A percentile compares a stretch with the other conserved stretches of the same genome.
Evolutionary conservation across 1,140 invertebrate genomes (phyloP).

Genomic region (Drosophila sproati): DNA sequence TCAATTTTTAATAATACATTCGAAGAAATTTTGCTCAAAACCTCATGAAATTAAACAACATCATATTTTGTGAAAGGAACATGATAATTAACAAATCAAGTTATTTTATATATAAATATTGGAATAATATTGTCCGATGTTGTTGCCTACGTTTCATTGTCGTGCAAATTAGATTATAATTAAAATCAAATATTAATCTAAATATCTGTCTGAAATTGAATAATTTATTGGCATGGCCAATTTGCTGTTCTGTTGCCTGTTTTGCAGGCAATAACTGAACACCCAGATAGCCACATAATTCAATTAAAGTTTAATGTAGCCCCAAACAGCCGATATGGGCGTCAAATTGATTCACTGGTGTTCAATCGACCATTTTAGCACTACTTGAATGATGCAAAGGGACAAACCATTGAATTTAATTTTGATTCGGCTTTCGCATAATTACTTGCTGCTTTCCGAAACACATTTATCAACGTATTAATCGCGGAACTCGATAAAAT

Average conservation of each 20-base stretch:
- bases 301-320: slow-evolving; percentile 68
- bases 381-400: slow-evolving; percentile 10
- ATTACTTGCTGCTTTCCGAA: slow-evolving; percentile 49
- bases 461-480: slow-evolving; percentile 60
- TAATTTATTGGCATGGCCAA: slow-evolving; percentile 3
- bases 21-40: slow-evolving; percentile 5
- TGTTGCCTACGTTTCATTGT: too few relatives aligned
- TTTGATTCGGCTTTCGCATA: slow-evolving; percentile 50
- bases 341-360: slow-evolving; percentile 34
- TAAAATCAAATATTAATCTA: too few relatives aligned
- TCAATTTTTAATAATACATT: slow-evolving; percentile 22
- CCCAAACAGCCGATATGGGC: slow-evolving; percentile 37
- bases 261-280: slow-evolving; percentile 41
- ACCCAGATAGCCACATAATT: slow-evolving; percentile 54
- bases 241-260: slow-evolving; percentile 1
- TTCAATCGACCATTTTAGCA: not conserved
- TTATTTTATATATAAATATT: not conserved
- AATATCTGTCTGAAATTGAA: not conserved
- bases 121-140: too few relatives aligned
- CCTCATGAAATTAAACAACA: slow-evolving; percentile 16
- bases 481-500: slow-evolving; percentile 59
- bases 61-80: too few relatives aligned
- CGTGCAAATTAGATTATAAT: too few relatives aligned
- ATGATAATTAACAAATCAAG: not conserved
- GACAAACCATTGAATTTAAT: slow-evolving; percentile 52